Evolutionary conservation across 1,140 invertebrate genomes (phyloP), one percentile per base, ranked within the genome.

Genomic region (Riptortus pedestris): DNA sequence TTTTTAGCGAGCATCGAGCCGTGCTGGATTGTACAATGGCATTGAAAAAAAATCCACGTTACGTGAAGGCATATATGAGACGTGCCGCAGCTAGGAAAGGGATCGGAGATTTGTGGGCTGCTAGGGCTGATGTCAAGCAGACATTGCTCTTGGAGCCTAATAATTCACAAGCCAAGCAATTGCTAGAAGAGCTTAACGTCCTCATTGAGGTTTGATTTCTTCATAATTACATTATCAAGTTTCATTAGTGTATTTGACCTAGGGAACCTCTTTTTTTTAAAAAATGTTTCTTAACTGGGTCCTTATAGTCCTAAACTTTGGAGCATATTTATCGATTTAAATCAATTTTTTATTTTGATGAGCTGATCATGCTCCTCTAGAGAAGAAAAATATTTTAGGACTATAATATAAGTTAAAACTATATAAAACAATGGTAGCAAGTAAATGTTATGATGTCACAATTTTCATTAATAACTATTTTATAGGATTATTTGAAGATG

Each of bases 51-150:
- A 87, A 93, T 71, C 75, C 80, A 0, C 81, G 77, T 0, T 93
- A 91, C 72, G 82, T 88, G 0, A 93, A 93, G 75, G 88, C 88
- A 2, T 85, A 86, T 70, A 82, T 87, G 67, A 78, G 90, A 52
- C 74, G 90, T 68, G 89, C 85, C 2, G 78, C 79, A 18, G 86
- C 87, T 0, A 77, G 86, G 68, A 80, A 84, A 61, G 77, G 75
- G 59, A 72, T 88, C 26, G 77, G 80, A 65, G 80, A 83, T 69
- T 76, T 79, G 20, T 69, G 79, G 16, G 77, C 84, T 20, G 90
- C 91, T 0, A 79, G 80, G 67, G 67, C 76, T 38, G 90, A 91
- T 72, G 78, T 88, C 61, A 71, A 78, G 60, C 79, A 79, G 69
- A 77, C 89, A 0, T 71, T 91, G 22, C 74, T 79, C 71, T 69